These are phyloP conservation scores for Aplodontia rufa DNA, from an alignment of 2,113 vertebrate genomes.

Conservation along the genomic window DNA sequence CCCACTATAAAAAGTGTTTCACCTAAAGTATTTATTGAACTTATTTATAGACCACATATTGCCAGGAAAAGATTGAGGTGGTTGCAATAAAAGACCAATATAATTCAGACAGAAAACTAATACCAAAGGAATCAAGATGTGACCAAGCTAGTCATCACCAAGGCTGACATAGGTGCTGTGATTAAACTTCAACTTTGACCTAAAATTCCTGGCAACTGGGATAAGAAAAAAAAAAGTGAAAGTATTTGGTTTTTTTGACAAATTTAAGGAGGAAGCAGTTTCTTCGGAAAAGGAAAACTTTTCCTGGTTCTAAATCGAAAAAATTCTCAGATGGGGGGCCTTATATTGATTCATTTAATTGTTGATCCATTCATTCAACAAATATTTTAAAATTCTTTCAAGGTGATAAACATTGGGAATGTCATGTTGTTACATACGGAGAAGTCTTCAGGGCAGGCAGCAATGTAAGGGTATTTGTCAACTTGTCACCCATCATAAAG, in stretches of 20 bases:
- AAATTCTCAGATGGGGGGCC: not conserved
- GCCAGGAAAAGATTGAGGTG: not conserved
- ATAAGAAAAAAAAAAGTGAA: not conserved
- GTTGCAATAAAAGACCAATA: not conserved
- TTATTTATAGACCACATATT: not conserved
- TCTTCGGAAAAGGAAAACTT: not conserved
- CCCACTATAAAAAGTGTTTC: not conserved
- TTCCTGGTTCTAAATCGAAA: not conserved
- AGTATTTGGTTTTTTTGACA: not conserved
- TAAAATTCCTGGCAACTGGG: not conserved
- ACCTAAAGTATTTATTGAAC: not conserved
- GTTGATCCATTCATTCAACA: not conserved
- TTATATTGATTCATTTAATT: conserved; percentile 6
- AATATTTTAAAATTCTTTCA: not conserved
- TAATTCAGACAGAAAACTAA: not conserved
- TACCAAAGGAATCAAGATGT: not conserved
- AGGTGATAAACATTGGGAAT: not conserved
- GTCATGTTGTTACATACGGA: not conserved
- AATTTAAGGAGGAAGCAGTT: conserved; percentile 12
- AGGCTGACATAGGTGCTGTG: not conserved
- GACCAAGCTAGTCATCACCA: not conserved
- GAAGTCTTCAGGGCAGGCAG: not conserved
- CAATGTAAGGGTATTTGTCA: not conserved
- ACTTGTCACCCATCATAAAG: not conserved
- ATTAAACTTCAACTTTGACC: not conserved